Base-by-base conservation (phyloP, 2,888 invertebrate species). In the Callyntrura sp. region DNA sequence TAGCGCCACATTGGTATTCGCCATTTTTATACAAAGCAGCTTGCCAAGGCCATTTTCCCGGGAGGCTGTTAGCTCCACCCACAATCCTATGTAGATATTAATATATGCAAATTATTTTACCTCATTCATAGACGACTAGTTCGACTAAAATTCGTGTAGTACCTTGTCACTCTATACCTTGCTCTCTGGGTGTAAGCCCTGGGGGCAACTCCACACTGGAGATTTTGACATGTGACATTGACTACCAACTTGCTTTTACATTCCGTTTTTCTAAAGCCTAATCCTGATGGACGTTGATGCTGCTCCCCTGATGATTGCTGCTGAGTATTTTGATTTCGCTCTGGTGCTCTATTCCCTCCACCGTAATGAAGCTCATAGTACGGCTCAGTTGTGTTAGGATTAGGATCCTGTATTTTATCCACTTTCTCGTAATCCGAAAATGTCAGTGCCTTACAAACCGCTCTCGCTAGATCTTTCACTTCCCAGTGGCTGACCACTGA, bases 11-110 rank as follows among this genome's bases (percentile, higher is more conserved):
- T 94, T 97, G 97, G 95, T 97, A 97, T 95, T 97, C 97, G 0
- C 97, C 97, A 95, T 97, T 97, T 94, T 97, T 96, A 95, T 97
- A 97, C 25, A 97, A 95, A 55, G 97, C 97, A n/a, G 97, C 97
- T 95, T 97, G 97, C 97, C 97, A 97, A 3, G 97, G 97, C 97
- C 97, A 96, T 92, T 91, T 90, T 23, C 97, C 97, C 9, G 96
- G 96, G 82, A 96, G 96, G 60, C 97, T 96, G 94, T 97, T 97
- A 85, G 96, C 96, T 91, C 97, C 97, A 87, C 97, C 97, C 93
- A 97, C 97, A 94, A 97, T 97, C 95, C 97, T 97, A 76, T 81
- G 62, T 43, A 81, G 55, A 65, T 20, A 23, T 5, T 28, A 79
- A 17, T 11, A 2, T 20, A 51, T 23, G 25, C 78, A 14, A 11